A percentile compares a stretch with the other conserved stretches of the same genome.
These are phyloP conservation scores for Orientallactaga bullata DNA, from an alignment of 2,113 vertebrate genomes.

Conservation along the genomic window DNA sequence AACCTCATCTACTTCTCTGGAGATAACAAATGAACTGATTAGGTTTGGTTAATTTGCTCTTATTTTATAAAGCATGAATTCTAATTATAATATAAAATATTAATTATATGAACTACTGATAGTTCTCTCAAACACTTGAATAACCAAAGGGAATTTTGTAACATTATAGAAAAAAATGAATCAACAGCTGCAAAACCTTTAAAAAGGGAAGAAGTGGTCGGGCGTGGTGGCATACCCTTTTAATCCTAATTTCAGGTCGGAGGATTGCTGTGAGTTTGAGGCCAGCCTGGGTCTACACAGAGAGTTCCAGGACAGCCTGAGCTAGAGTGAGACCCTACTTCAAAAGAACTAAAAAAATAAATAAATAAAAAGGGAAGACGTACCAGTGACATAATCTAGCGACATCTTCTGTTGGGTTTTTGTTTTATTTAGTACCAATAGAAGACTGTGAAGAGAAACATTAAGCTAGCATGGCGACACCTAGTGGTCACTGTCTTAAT, in stretches of 20 bases:
- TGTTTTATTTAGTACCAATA: neutral
- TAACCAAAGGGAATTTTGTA: neutral
- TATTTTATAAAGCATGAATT: slow-evolving; percentile 17
- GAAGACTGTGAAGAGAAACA: neutral
- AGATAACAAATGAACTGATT: slow-evolving; percentile 16
- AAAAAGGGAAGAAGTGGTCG: neutral
- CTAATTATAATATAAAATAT: neutral
- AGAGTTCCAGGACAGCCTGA: too few relatives aligned
- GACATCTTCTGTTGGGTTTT: neutral
- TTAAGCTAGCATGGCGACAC: neutral
- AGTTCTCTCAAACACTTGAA: neutral
- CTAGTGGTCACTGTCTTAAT: neutral
- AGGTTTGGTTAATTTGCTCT: neutral
- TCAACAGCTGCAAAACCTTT: neutral
- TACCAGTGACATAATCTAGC: neutral
- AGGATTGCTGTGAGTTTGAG: too few relatives aligned
- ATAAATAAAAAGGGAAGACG: neutral
- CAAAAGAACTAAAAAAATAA: too few relatives aligned
- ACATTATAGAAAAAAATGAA: neutral
- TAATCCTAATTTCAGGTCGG: too few relatives aligned
- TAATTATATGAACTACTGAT: neutral
- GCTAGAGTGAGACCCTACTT: too few relatives aligned
- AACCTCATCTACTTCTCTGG: neutral
- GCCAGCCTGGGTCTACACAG: too few relatives aligned
- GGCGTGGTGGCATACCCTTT: too few relatives aligned